Conservation (phyloP, 2,113 vertebrate genomes). For the Monopterus albus region DNA sequence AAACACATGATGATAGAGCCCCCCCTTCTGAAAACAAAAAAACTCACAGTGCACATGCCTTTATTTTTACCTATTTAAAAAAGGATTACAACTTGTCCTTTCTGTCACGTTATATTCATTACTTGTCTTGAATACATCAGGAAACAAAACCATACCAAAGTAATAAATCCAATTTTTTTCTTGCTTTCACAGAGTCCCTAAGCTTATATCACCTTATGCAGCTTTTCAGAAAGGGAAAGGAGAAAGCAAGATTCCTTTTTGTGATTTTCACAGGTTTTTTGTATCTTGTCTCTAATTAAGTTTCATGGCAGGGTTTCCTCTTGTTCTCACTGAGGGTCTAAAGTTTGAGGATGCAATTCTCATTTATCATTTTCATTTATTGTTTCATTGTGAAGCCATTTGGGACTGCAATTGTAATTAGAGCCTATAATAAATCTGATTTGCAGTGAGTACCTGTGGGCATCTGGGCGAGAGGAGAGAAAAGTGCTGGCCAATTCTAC, state of each 20-base stretch:
- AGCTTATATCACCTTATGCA: background rate
- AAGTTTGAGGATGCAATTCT: constrained; percentile 47
- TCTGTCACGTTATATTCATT: too few relatives aligned
- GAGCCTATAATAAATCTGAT: constrained; percentile 70
- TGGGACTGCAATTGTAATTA: constrained; percentile 74
- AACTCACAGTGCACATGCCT: too few relatives aligned
- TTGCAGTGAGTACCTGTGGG: constrained; percentile 62
- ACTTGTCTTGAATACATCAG: too few relatives aligned
- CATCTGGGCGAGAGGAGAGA: constrained; percentile 17
- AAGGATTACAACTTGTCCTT: background rate
- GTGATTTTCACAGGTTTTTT: constrained; percentile 24
- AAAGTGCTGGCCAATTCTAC: constrained; percentile 29
- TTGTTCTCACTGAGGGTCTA: constrained; percentile 32
- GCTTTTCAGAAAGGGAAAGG: background rate
- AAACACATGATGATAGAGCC: background rate
- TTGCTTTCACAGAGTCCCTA: too few relatives aligned
- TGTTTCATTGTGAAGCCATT: constrained; percentile 58
- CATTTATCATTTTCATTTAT: constrained; percentile 72
- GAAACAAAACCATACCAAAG: too few relatives aligned
- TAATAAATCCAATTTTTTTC: too few relatives aligned
- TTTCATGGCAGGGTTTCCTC: constrained; percentile 26
- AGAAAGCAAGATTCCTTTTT: background rate
- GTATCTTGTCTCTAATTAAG: constrained; percentile 47
- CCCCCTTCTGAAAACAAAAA: too few relatives aligned
- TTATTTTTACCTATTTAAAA: background rate